Base-by-base conservation (phyloP, 2,113 vertebrate species). In the Protomyctophum bolini region DNA sequence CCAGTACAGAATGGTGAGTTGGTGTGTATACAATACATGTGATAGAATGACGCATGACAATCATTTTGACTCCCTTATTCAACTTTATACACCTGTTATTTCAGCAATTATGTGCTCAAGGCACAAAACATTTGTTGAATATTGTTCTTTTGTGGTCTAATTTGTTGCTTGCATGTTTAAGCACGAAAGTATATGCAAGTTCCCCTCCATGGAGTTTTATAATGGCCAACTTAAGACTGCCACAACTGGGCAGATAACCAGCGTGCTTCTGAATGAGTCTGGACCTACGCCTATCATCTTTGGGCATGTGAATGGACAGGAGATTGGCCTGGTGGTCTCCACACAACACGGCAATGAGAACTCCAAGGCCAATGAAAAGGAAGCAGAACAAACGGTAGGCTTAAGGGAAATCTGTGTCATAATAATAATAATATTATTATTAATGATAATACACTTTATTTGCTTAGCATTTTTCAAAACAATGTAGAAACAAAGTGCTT, bases 191-290 rank as follows among this genome's bases (percentile, higher is more conserved):
- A 97, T 98, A 79, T 98, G 96, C 0, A 0, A 70, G 63, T 98
- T 98, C 80, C 96, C 96, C 0, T 97, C 97, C 0, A 0, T 57
- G 10, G 88, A 92, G 66, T 98, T 94, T 80, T 98, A 98, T 1
- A 0, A 68, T 0, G 11, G 0, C 0, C 81, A 11, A 3, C 88
- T 98, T 68, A 82, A 63, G 58, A 97, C 95, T 41, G 33, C 3
- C 0, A 89, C 11, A 4, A 86, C 88, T 8, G 0, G 0, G 0
- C 82, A n/a, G 1, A 68, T 8, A 0, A 10, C 11, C 62, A 95
- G 95, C 0, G 28, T 89, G 45, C 90, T 98, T 0, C 55, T 76
- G 50, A 92, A 66, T 7, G 1, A 0, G 0, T 0, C 0, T 77
- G 86, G 3, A 0, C 2, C 7, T 21, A 92, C 93, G 79, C 83